A percentile compares a stretch with the other conserved stretches of the same genome.
These are phyloP conservation scores for Minunthozetes semirufus DNA, from an alignment of 2,888 invertebrate species.

Conservation along the genomic window DNA sequence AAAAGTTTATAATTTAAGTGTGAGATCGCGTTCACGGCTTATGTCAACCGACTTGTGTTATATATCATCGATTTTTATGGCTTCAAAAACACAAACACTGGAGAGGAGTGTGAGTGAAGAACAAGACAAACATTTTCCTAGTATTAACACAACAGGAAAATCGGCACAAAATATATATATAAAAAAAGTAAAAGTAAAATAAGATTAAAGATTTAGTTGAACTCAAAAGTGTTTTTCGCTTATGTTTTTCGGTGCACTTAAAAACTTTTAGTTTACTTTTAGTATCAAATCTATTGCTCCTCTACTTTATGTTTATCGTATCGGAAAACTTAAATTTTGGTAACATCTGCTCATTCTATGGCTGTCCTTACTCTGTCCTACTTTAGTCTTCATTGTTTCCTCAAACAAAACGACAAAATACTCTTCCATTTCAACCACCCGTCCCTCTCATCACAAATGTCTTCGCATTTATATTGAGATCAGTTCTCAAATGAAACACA, in stretches of 20 bases:
- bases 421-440: not conserved
- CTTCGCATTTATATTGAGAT: not conserved
- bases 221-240: constrained; percentile 4
- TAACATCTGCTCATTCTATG: not conserved
- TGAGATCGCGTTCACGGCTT: constrained; percentile 1
- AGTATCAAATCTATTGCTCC: not conserved
- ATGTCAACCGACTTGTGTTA: not conserved
- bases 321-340: constrained; percentile 8
- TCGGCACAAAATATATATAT: not conserved
- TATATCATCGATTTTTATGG: constrained; percentile 23
- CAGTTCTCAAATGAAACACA: not conserved
- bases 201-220: constrained; percentile 28
- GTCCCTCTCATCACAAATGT: constrained; percentile 13
- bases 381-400: not conserved
- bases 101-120: not conserved
- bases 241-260: constrained; percentile 10
- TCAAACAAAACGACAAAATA: not conserved
- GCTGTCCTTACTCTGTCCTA: not conserved
- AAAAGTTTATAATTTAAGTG: constrained; percentile 28
- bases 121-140: not conserved
- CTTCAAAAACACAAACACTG: not conserved
- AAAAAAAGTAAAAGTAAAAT: constrained; percentile 12
- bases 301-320: not conserved
- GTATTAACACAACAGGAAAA: not conserved
- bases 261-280: constrained; percentile 18